These are phyloP conservation scores for Muntiacus muntjak DNA, from an alignment of 2,113 vertebrate species.

Conservation along the genomic window DNA sequence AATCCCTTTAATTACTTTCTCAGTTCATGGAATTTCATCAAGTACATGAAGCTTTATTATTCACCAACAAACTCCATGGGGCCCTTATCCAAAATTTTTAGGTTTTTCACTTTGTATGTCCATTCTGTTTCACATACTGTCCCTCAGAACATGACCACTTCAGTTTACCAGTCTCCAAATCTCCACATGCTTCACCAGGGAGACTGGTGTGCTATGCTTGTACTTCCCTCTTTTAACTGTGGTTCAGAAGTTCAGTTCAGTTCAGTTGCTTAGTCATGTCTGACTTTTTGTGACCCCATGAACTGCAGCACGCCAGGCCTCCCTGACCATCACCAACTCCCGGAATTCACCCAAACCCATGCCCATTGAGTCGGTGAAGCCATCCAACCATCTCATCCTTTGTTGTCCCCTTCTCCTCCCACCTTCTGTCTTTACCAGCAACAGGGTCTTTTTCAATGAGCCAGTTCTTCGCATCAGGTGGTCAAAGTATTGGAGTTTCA, in stretches of 20 bases:
- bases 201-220: fast-evolving
- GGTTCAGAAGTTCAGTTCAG: not conserved
- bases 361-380: not conserved
- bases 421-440: not conserved
- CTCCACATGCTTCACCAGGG: not conserved
- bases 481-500: not conserved
- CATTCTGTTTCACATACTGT: not conserved
- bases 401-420: not conserved
- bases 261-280: not conserved
- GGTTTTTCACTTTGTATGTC: not conserved
- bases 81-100: not conserved
- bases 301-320: fast-evolving
- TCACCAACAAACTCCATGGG: not conserved
- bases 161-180: not conserved
- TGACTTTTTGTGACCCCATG: not conserved
- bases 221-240: not conserved
- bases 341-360: not conserved
- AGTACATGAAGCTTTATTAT: not conserved
- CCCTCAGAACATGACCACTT: not conserved
- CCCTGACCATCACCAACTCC: not conserved
- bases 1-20: not conserved
- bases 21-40: not conserved
- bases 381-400: not conserved
- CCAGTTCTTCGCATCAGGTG: not conserved
- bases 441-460: not conserved